These are phyloP conservation scores for Pseudotriccus pelzelni DNA, from an alignment of 2,797 vertebrate genomes.

Conservation along the genomic window DNA sequence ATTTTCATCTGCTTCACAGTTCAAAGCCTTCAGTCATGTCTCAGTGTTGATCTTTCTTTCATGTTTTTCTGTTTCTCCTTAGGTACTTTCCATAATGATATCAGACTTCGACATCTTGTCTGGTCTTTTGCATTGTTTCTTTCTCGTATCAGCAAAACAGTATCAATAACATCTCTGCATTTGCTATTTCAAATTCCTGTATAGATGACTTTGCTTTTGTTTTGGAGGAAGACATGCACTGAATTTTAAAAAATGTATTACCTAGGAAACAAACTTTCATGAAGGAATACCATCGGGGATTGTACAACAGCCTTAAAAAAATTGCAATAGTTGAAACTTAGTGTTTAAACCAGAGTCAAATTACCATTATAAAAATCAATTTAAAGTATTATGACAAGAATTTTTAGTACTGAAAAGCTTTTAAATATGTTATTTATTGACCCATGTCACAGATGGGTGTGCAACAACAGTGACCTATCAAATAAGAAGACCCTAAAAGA, in stretches of 20 bases:
- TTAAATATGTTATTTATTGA: neutral
- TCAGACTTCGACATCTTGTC: neutral
- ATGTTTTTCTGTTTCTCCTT: neutral
- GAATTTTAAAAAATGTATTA: neutral
- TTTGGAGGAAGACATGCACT: neutral
- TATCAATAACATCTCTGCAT: neutral
- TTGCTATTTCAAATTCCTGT: neutral
- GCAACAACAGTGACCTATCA: neutral
- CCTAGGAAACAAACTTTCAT: neutral
- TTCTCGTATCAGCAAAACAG: neutral
- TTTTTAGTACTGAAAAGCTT: neutral
- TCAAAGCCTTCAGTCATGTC: neutral
- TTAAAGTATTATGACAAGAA: neutral
- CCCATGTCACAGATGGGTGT: neutral
- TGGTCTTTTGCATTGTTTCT: neutral
- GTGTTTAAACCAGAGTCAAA: neutral
- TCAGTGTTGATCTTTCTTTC: neutral
- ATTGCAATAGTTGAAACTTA: neutral
- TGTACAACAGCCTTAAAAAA: neutral
- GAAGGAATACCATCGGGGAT: neutral
- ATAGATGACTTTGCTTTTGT: neutral
- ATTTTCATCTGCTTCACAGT: conserved; percentile 6
- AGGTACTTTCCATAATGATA: neutral
- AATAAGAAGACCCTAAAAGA: neutral
- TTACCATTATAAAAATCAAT: neutral